Evolutionary conservation across 2,113 vertebrate species (phyloP).

Genomic region (Martes martes): DNA sequence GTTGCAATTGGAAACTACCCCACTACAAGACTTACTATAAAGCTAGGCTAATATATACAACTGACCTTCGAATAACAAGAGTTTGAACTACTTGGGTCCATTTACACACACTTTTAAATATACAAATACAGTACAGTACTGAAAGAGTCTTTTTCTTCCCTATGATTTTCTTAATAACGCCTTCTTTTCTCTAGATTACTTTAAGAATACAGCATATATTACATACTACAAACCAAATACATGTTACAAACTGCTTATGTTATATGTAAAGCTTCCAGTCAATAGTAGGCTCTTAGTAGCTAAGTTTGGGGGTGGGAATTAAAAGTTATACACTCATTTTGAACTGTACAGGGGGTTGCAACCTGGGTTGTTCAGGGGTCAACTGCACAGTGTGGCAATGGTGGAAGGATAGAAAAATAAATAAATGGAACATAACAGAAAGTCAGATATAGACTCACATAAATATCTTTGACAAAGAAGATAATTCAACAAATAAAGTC

Average conservation of each 20-base stretch:
- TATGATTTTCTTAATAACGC: neutral
- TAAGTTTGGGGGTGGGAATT: neutral
- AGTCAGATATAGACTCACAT: neutral
- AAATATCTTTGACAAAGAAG: neutral
- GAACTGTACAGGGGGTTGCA: neutral
- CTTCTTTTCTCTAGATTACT: neutral
- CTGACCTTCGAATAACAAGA: neutral
- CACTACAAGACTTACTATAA: neutral
- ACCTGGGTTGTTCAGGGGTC: neutral
- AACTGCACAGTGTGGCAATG: neutral
- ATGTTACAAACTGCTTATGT: neutral
- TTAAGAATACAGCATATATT: neutral
- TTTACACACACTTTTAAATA: neutral
- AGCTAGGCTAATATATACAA: neutral
- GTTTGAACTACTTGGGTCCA: neutral
- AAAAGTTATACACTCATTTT: neutral
- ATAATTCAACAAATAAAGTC: neutral
- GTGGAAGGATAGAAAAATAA: neutral
- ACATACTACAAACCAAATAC: neutral
- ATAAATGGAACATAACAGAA: neutral
- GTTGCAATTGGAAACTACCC: neutral
- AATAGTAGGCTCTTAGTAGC: neutral
- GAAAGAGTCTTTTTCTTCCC: neutral
- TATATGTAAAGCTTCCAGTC: neutral
- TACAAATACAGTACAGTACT: neutral